Evolutionary conservation across 2,888 invertebrate genomes (phyloP).

Genomic region (Rotaria magnacalcarata): DNA sequence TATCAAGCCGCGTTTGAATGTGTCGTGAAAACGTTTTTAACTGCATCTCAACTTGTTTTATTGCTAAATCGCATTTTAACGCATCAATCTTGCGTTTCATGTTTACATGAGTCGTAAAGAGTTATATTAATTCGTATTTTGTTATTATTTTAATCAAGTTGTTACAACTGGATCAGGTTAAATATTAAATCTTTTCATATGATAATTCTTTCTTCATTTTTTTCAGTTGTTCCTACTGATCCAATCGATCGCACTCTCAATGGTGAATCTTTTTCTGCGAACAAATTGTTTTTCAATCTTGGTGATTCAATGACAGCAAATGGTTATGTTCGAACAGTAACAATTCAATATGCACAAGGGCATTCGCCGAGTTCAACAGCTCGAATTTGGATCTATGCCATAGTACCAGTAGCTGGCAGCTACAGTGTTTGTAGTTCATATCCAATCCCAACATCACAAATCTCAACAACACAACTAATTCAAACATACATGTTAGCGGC

Average conservation of each 20-base stretch:
- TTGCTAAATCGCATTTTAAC: no score
- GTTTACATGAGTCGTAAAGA: no score
- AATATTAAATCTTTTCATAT: not conserved
- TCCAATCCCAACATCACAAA: not conserved
- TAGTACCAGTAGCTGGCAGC: not conserved
- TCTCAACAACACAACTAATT: not conserved
- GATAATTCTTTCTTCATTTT: not conserved
- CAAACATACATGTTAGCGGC: not conserved
- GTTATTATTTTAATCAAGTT: not conserved
- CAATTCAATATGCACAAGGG: not conserved
- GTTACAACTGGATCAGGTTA: not conserved
- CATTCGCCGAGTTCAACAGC: not conserved
- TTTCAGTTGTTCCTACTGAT: not conserved
- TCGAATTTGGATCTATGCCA: not conserved
- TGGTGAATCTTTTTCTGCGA: not conserved
- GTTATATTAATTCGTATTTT: not conserved
- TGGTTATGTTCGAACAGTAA: not conserved
- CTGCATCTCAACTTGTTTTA: no score
- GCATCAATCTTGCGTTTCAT: no score
- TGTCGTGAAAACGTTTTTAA: no score
- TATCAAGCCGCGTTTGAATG: no score
- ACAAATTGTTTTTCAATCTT: not conserved
- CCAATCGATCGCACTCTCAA: not conserved
- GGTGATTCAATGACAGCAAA: not conserved
- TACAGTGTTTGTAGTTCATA: not conserved